Percentiles rank a stretch among this genome's conserved stretches.
Evolutionary conservation across 2,113 vertebrate species (phyloP).

Genomic region (Melanotaenia duboulayi): DNA sequence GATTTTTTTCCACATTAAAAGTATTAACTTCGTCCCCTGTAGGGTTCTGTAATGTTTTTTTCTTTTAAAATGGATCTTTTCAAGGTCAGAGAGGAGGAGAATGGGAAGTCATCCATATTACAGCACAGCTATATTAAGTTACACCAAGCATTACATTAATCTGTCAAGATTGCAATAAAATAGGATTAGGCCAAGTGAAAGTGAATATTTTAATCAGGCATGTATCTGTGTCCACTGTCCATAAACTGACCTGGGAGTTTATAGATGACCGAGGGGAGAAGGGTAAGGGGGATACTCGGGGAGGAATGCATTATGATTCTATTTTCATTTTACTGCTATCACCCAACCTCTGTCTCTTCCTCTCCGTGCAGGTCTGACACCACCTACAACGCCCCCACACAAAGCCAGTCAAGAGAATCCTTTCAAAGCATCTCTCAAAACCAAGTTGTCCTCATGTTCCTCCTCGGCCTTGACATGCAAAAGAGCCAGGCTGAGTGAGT

Average conservation of each 20-base stretch:
- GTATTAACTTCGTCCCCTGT: constrained; percentile 51
- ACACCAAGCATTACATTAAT: constrained; percentile 83
- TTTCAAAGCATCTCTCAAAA: constrained; percentile 97
- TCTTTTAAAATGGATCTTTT: constrained; percentile 56
- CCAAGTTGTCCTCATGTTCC: constrained; percentile 96
- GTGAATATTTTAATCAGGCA: constrained; percentile 83
- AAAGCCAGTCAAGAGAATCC: constrained; percentile 99
- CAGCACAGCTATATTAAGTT: constrained; percentile 76
- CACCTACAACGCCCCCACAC: constrained; percentile 99
- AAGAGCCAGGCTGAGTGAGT: constrained; percentile 91
- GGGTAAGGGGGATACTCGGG: constrained; percentile 30
- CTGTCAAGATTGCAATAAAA: constrained; percentile 84
- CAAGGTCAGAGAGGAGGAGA: constrained; percentile 76
- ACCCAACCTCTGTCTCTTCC: constrained; percentile 53
- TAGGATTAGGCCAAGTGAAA: constrained; percentile 78
- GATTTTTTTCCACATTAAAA: constrained; percentile 17
- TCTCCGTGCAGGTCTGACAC: constrained; percentile 92
- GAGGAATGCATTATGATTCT: constrained; percentile 66
- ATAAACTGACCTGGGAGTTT: constrained; percentile 73
- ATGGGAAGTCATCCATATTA: constrained; percentile 68
- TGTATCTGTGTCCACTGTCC: constrained; percentile 74
- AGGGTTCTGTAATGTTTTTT: constrained; percentile 37
- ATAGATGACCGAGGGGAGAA: constrained; percentile 48
- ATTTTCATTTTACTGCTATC: constrained; percentile 56
- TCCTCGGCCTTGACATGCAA: constrained; percentile 90